Evolutionary conservation across 2,797 vertebrate species (phyloP).

Genomic region (Loriculus beryllinus): DNA sequence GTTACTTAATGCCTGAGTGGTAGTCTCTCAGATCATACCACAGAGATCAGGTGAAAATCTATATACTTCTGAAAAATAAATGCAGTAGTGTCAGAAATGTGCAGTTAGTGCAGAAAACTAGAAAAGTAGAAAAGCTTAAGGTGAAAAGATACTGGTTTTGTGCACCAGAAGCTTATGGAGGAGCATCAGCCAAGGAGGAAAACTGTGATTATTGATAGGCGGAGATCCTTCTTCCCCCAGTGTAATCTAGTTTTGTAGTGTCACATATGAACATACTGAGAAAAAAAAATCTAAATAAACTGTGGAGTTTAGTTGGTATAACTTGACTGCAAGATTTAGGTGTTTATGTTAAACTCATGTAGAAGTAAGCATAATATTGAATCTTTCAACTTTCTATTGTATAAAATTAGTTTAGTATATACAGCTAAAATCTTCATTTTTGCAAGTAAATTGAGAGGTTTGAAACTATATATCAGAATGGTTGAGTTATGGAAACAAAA

Average conservation of each 20-base stretch:
- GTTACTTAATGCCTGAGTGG: neutral
- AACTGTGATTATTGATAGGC: neutral
- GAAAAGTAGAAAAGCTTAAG: neutral
- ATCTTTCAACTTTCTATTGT: neutral
- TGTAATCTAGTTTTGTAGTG: neutral
- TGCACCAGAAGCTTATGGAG: neutral
- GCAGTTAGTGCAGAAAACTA: neutral
- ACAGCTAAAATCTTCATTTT: neutral
- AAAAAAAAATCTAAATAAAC: neutral
- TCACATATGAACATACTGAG: neutral
- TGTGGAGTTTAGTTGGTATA: neutral
- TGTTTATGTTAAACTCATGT: neutral
- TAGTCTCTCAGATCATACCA: neutral
- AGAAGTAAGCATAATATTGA: neutral
- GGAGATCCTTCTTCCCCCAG: neutral
- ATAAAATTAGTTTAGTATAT: neutral
- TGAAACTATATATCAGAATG: neutral
- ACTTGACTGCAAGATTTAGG: neutral
- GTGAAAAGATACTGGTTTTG: neutral
- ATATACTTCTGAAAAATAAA: neutral
- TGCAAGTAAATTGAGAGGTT: neutral
- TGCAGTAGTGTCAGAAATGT: neutral
- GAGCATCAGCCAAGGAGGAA: neutral
- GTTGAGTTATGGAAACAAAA: neutral
- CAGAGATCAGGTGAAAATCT: neutral